Conservation (phyloP, 2,113 vertebrate species). For the Plectropomus leopardus region DNA sequence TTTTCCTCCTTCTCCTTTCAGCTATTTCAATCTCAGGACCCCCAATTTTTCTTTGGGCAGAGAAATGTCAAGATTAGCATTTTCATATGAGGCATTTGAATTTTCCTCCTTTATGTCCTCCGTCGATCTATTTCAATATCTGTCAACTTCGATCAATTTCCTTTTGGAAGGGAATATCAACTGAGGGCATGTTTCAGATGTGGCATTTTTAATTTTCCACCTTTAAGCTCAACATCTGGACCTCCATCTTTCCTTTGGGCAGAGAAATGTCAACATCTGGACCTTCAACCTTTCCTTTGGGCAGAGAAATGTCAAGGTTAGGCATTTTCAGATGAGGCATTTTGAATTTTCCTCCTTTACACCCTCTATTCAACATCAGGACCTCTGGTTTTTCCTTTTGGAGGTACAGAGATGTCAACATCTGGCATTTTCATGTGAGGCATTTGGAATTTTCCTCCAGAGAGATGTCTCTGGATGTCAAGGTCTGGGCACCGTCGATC, state of each 20-base stretch:
- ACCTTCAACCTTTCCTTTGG: slow-evolving; percentile 68
- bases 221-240: not conserved
- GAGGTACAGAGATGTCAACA: slow-evolving; percentile 59
- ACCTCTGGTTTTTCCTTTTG: slow-evolving; percentile 52
- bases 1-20: slow-evolving; percentile 19
- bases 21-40: slow-evolving; percentile 33
- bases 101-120: too few species aligned
- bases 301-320: slow-evolving; percentile 54
- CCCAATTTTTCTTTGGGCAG: slow-evolving; percentile 59
- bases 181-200: slow-evolving; percentile 14
- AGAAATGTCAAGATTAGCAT: slow-evolving; percentile 40
- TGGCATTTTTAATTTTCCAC: not conserved
- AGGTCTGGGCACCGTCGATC: slow-evolving; percentile 27
- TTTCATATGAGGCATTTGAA: too few species aligned
- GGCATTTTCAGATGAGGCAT: slow-evolving; percentile 65
- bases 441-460: slow-evolving; percentile 57
- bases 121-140: too few species aligned
- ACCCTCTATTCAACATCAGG: slow-evolving; percentile 2
- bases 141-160: too few species aligned
- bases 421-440: slow-evolving; percentile 68
- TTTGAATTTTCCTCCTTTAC: slow-evolving; percentile 27
- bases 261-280: slow-evolving; percentile 65
- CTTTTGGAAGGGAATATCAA: slow-evolving; percentile 72
- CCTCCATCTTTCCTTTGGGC: slow-evolving; percentile 50
- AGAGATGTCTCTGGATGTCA: not conserved